Base-by-base conservation (phyloP, 1,140 invertebrate genomes). In the Ooceraea biroi region DNA sequence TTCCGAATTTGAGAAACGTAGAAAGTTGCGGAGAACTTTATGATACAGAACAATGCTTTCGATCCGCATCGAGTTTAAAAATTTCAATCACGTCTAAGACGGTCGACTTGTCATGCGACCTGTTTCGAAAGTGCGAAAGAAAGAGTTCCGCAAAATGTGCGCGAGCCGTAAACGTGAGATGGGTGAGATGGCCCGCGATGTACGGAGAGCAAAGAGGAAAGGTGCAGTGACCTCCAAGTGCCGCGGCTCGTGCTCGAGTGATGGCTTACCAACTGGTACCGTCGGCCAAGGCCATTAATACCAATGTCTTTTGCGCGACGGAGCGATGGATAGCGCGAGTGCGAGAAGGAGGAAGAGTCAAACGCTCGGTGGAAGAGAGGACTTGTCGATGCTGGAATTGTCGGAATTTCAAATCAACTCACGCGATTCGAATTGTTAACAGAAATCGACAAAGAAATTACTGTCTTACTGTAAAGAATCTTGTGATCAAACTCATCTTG, bases 281-380 rank as follows among this genome's bases (percentile, higher is more conserved):
- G 76, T 89, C 87, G 88, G 90, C 90, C 92, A 92, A 92, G 91
- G 91, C 90, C 92, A 91, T 90, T 91, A 85, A 89, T 90, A 88
- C 82, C 66, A 50, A 85, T 80, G 83, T 71, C 77, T 78, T 61
- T 82, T 41, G 57, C 50, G 52, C 78, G 58, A 58, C 14, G 19
- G 30, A 46, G 25, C 36, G 50, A 48, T 48, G 30, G 30, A 25
- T 19, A 8, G 58, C 46, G 52, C n/a, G 14, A 46, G 57, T 65
- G 46, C 63, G 55, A 41, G 41, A 52, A 17, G 46, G 60, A 57
- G 48, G 46, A 71, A 46, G 68, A 65, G 84, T 61, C 82, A 44
- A 58, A 46, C 48, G 19, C 27, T 8, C 41, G 10, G 0, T 5
- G 36, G 4, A n/a, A n/a, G 68, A 68, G 17, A 14, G 19, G 10